Evolutionary conservation across 2,797 vertebrate genomes (phyloP).

Genomic region (Gobio occitaniae): DNA sequence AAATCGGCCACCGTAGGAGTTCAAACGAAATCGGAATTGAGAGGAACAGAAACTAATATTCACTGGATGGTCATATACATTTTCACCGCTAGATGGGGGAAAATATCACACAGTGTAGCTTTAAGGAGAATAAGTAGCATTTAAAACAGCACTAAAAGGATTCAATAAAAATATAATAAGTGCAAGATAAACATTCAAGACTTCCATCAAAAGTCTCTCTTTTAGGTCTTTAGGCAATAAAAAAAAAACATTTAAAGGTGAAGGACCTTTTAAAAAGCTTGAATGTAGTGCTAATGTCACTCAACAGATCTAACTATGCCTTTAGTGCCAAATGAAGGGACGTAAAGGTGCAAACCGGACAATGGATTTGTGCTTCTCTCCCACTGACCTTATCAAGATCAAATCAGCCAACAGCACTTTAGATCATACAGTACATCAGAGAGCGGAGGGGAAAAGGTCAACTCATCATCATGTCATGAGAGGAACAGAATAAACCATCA

Average conservation of each 20-base stretch:
- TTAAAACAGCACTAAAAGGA: background rate
- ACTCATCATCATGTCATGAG: slow-evolving; percentile 6
- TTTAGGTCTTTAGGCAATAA: background rate
- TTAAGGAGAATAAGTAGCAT: background rate
- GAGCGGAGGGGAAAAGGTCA: slow-evolving; percentile 36
- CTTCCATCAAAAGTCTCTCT: background rate
- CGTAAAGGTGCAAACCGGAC: background rate
- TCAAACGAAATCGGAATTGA: too few species aligned
- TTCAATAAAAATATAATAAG: background rate
- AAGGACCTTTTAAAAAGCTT: background rate
- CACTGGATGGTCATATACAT: too few species aligned
- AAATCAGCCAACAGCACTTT: slow-evolving; percentile 8
- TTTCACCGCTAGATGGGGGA: too few species aligned
- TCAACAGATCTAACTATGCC: background rate
- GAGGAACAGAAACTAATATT: too few species aligned
- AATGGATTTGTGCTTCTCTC: background rate
- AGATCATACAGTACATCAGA: slow-evolving; percentile 8
- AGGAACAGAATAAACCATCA: background rate
- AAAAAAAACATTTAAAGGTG: background rate
- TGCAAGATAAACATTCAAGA: background rate
- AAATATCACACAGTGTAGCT: too few species aligned
- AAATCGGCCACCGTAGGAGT: too few species aligned
- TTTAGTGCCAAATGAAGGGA: background rate
- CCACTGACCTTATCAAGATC: slow-evolving; percentile 37
- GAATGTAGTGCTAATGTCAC: background rate